Conservation (phyloP, 2,797 vertebrate species). For the Chanos chanos region DNA sequence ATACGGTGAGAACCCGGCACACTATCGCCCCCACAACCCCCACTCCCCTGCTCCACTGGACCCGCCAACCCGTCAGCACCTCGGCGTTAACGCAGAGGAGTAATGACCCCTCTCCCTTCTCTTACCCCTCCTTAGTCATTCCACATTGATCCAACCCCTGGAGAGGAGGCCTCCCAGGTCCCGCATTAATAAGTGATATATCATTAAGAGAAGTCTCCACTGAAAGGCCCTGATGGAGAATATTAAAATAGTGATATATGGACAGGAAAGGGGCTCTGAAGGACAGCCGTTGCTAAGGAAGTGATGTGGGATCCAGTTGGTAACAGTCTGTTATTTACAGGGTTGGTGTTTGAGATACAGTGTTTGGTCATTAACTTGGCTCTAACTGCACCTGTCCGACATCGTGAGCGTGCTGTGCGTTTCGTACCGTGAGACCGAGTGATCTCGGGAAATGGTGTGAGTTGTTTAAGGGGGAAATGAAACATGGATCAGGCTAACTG, state of each 20-base stretch:
- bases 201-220: constrained; percentile 44
- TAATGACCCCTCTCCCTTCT: constrained; percentile 24
- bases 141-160: constrained; percentile 58
- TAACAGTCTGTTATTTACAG: background rate
- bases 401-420: too few species aligned
- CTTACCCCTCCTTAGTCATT: constrained; percentile 41
- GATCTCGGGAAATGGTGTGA: too few species aligned
- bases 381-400: too few species aligned
- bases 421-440: too few species aligned
- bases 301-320: background rate
- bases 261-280: constrained; percentile 55
- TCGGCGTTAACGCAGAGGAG: constrained; percentile 16
- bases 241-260: constrained; percentile 60
- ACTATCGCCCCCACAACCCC: too few species aligned
- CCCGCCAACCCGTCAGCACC: constrained; percentile 7
- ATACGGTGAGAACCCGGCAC: background rate
- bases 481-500: too few species aligned
- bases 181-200: constrained; percentile 61
- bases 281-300: constrained; percentile 35
- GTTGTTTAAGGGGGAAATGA: too few species aligned
- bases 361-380: too few species aligned
- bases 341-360: too few species aligned
- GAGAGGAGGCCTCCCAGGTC: constrained; percentile 51
- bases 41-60: background rate
- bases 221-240: constrained; percentile 48